Evolutionary conservation across 1,140 invertebrate genomes (phyloP), one percentile per base, ranked within the genome.

Genomic region (Neuroterus valhalla): DNA sequence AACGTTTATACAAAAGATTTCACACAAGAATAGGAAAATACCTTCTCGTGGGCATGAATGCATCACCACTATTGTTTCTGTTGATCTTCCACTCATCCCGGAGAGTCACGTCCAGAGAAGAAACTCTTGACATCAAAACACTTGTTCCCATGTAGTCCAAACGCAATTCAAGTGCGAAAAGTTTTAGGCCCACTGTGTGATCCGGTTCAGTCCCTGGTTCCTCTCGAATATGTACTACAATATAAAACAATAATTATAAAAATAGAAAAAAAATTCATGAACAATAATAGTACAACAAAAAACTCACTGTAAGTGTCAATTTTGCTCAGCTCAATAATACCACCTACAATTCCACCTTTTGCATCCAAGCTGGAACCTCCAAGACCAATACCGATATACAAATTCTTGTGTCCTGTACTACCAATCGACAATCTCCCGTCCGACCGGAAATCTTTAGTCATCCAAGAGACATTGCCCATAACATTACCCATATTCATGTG

Each of bases 401-500:
- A 93, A 89, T 98, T 98, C 85, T 97, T 98, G 85, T 98, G 96
- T 2, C 97, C 97, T 48, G 94, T 96, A 86, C 97, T 98, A 76
- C 97, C 96, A 81, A 99, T 98, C 42, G 96, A 97, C 8, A 99
- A 90, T 45, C 97, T 93, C 0, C 97, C 98, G 84, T 98, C 95
- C 2, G 95, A 97, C 85, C 94, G 93, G 83, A 98, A 96, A 82
- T 97, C 96, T 86, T 96, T 95, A 1, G 96, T 97, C 85, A 96
- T 92, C 97, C 97, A 98, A 93, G 94, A 94, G 44, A 98, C 97
- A 87, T 98, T 98, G 21, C 98, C 98, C 96, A 99, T 99, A 1
- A 99, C 97, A 87, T 99, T 99, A 19, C 97, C 97, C 96, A 99
- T 99, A 89, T 99, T 99, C 96, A 99, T 98, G 83, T 98, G 96